Percentiles rank a stretch among this genome's conserved stretches.
Conservation (phyloP, 2,797 vertebrate genomes). For the Artibeus lituratus region DNA sequence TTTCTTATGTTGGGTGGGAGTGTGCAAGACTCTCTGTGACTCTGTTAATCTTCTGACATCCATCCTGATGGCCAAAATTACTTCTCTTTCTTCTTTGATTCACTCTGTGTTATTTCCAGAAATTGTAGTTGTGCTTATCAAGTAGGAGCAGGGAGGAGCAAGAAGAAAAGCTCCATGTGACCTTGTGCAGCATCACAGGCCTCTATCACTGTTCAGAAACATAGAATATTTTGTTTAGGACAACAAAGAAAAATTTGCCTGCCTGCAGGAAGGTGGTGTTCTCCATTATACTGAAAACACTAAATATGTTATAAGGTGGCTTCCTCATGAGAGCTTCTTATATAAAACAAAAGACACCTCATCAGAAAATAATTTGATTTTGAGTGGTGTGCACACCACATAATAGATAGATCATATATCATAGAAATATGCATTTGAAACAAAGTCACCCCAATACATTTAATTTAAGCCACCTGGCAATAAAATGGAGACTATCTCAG, state of each 20-base stretch:
- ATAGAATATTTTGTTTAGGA: not conserved
- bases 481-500: not conserved
- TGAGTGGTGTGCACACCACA: not conserved
- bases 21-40: not conserved
- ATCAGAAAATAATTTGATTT: not conserved
- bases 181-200: not conserved
- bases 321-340: not conserved
- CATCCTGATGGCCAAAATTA: not conserved
- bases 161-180: not conserved
- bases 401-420: not conserved
- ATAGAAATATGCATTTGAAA: not conserved
- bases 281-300: not conserved
- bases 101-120: not conserved
- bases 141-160: not conserved
- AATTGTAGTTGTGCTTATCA: not conserved
- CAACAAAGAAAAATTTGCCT: not conserved
- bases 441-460: not conserved
- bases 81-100: not conserved
- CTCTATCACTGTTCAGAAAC: not conserved
- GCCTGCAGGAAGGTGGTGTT: not conserved
- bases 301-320: not conserved
- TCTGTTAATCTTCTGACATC: not conserved
- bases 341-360: not conserved
- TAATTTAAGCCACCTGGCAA: not conserved
- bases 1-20: not conserved